These are phyloP conservation scores for Gandaritis pyraliata DNA, from an alignment of 2,888 invertebrate genomes.

Conservation along the genomic window DNA sequence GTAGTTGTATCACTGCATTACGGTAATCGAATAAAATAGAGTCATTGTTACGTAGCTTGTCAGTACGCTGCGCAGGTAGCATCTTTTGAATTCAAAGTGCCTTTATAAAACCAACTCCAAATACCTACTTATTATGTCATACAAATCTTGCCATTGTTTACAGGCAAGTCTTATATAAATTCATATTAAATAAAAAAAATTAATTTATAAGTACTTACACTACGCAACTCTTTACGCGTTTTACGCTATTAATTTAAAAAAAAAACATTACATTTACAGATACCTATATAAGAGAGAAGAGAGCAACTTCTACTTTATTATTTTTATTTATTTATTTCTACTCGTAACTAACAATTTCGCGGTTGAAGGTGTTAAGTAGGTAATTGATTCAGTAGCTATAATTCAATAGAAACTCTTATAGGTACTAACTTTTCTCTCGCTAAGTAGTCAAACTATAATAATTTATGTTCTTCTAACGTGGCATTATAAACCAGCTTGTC, in stretches of 20 bases:
- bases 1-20: conserved; percentile 38
- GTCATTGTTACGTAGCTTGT: conserved; percentile 21
- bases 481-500: conserved; percentile 13
- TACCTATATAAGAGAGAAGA: not conserved
- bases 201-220: too few relatives aligned
- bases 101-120: not conserved
- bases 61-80: conserved; percentile 7
- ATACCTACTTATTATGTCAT: conserved; percentile 4
- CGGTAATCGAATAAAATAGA: conserved; percentile 31
- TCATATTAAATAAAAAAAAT: too few relatives aligned
- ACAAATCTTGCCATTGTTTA: conserved; percentile 15
- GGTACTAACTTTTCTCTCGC: conserved; percentile 15
- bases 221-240: too few relatives aligned
- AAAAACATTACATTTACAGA: too few relatives aligned
- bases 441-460: too few relatives aligned
- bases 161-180: too few relatives aligned
- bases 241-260: too few relatives aligned
- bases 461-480: conserved; percentile 8
- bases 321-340: not conserved
- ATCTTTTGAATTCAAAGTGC: conserved; percentile 14
- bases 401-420: conserved; percentile 4
- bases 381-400: conserved; percentile 6
- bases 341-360: conserved; percentile 6
- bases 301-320: too few relatives aligned
- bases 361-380: conserved; percentile 1